These are phyloP conservation scores for Plotosus lineatus DNA, from an alignment of 2,113 vertebrate genomes.

Conservation along the genomic window DNA sequence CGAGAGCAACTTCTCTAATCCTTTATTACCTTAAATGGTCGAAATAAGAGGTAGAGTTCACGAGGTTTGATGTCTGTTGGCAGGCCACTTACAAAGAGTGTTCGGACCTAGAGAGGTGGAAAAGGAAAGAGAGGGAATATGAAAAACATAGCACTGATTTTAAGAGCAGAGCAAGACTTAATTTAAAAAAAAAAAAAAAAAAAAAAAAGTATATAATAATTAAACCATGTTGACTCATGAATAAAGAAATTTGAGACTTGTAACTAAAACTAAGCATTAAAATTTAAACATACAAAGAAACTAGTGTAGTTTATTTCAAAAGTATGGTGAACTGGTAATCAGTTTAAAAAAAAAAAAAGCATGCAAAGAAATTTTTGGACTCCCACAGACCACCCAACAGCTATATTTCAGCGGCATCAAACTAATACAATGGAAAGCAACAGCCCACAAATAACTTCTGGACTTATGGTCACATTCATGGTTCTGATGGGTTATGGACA, in stretches of 20 bases:
- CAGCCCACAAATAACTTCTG: not conserved
- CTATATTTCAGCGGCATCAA: not conserved
- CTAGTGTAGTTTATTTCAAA: no score
- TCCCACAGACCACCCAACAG: no score
- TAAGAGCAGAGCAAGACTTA: not conserved
- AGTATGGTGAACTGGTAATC: no score
- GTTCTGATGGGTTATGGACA: not conserved
- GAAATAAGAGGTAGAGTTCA: conserved; percentile 95
- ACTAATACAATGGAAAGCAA: not conserved
- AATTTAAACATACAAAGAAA: no score
- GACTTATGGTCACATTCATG: not conserved
- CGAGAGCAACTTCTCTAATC: not conserved
- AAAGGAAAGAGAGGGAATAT: not conserved
- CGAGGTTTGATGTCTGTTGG: conserved; percentile 96
- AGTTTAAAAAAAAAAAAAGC: not conserved
- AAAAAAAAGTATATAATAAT: not conserved
- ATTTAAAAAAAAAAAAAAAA: no score
- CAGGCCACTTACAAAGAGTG: conserved; percentile 94
- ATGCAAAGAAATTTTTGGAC: not conserved
- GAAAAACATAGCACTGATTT: not conserved
- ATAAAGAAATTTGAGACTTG: no score
- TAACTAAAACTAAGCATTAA: no score
- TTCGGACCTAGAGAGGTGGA: conserved; percentile 72
- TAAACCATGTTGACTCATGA: no score
- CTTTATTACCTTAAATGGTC: conserved; percentile 90